Conservation (phyloP, 2,797 vertebrate species). For the Pteronotus mesoamericanus region DNA sequence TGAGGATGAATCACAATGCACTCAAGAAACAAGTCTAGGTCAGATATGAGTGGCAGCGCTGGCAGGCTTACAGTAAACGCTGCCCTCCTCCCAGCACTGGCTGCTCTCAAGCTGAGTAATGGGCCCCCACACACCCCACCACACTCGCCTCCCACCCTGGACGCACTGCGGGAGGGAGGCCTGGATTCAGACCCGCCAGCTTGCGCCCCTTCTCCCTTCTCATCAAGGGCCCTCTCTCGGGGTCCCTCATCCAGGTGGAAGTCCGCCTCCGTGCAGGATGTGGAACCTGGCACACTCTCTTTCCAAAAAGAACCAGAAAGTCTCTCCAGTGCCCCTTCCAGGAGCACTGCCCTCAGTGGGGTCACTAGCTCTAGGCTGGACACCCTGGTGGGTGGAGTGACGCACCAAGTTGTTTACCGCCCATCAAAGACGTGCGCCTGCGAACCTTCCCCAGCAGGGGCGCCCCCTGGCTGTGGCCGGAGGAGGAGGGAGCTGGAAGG, state of each 20-base stretch:
- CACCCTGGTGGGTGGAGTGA: too few species aligned
- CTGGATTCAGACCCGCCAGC: neutral
- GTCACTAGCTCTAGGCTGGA: neutral
- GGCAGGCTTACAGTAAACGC: constrained; percentile 56
- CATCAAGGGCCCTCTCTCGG: rapidly evolving
- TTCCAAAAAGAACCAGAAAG: neutral
- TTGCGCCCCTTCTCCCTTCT: neutral
- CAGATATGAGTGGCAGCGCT: constrained; percentile 51
- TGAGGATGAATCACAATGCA: constrained; percentile 60
- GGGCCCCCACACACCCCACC: neutral
- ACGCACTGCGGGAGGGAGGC: neutral
- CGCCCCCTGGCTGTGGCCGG: neutral
- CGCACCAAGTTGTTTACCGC: neutral
- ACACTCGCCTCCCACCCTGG: neutral
- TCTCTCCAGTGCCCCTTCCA: neutral
- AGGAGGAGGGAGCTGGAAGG: neutral
- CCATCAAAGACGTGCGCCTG: neutral
- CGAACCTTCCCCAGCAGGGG: neutral
- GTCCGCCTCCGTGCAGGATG: neutral
- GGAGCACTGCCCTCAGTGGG: rapidly evolving
- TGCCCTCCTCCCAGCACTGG: neutral
- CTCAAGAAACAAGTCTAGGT: neutral
- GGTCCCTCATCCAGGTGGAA: neutral
- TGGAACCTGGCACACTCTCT: neutral
- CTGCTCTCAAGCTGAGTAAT: constrained; percentile 60